Base-by-base conservation (phyloP, 2,888 invertebrate species). In the Dione juno region DNA sequence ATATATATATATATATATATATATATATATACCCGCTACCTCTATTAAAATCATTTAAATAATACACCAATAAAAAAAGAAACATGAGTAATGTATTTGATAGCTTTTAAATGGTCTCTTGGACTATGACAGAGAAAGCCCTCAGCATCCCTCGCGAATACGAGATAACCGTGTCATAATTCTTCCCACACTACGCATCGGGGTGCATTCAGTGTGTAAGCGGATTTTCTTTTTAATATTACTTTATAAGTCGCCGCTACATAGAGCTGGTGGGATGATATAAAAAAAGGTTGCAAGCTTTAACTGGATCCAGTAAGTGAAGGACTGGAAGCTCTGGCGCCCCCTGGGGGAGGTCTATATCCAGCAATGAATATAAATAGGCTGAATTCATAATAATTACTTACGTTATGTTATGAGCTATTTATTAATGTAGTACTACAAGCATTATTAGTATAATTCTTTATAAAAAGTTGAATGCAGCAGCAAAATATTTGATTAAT, bases 121-220 rank as follows among this genome's bases (percentile, higher is more conserved):
- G 40, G 19, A 64, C 64, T 64, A 50, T 37, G 67, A 66, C 66
- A 69, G 43, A 67, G 61, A 66, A 69, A 71, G 69, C 59, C 58
- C 67, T 67, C 48, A 21, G 65, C 67, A 41, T 73, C 69, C 72
- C 66, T 69, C 53, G 57, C 45, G 45, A 48, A 63, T 74, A 41
- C 63, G 69, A 64, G 64, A 74, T 69, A 74, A 72, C 65, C 64
- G 50, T 65, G 65, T 72, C 72, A 72, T 69, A 74, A 69, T 72
- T 74, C 71, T 74, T 71, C 53, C 64, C 52, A 52, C 45, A 52
- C 58, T 50, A 65, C 45, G 35, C 57, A 45, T 41, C 28, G 19
- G 52, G 48, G 66, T 41, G 14, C 16, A 14, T 37, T 10, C 10
- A 10, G 8, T 40, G 7, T 40, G 19, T 45, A 7, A 69, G 73